Conservation (phyloP, 2,888 invertebrate genomes). For the Tineola bisselliella region DNA sequence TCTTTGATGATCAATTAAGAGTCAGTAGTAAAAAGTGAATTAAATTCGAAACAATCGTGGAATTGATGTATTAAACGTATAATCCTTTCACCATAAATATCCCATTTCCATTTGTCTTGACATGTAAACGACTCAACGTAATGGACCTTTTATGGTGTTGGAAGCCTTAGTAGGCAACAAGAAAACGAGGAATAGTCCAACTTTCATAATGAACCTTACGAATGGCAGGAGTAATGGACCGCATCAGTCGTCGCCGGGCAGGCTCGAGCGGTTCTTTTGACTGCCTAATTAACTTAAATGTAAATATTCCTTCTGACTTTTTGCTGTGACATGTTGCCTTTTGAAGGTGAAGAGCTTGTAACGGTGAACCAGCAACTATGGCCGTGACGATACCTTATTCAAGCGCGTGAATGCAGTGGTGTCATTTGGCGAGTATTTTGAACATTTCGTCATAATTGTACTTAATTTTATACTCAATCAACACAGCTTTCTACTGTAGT, state of each 20-base stretch:
- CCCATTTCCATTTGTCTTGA: constrained; percentile 28
- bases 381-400: background rate
- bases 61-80: constrained; percentile 1
- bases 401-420: background rate
- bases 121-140: constrained; percentile 30
- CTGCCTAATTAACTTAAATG: constrained; percentile 38
- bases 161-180: constrained; percentile 17
- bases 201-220: constrained; percentile 11
- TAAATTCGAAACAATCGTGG: background rate
- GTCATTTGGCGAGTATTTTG: background rate
- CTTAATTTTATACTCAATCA: constrained; percentile 4
- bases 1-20: background rate
- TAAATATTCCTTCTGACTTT: constrained; percentile 5
- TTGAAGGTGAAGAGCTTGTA: background rate
- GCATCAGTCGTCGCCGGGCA: constrained; percentile 24
- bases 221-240: constrained; percentile 25
- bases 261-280: constrained; percentile 33
- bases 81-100: constrained; percentile 26
- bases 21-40: background rate
- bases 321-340: constrained; percentile 2
- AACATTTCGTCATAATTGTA: background rate
- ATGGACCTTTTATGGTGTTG: constrained; percentile 28
- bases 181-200: constrained; percentile 5
- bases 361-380: background rate
- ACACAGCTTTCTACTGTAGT: background rate